Conservation (phyloP, 2,113 vertebrate genomes). For the Triplophysa tibetana region DNA sequence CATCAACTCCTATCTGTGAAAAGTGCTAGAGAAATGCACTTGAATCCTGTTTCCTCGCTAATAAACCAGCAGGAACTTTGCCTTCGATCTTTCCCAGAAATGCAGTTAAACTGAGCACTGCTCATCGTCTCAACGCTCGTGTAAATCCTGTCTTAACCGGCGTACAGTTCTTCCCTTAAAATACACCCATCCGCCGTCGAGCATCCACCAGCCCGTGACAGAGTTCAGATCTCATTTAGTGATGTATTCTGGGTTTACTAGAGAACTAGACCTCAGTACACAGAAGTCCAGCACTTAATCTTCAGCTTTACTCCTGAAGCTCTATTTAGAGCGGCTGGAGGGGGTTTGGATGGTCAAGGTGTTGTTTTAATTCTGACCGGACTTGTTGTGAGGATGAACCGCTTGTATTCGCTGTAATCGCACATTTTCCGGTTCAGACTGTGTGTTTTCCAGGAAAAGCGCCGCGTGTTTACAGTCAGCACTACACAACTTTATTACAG, state of each 20-base stretch:
- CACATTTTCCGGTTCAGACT: not conserved
- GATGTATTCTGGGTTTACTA: not conserved
- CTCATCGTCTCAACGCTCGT: not conserved
- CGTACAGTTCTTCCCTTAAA: not conserved
- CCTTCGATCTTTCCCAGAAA: not conserved
- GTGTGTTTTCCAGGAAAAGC: slow-evolving; percentile 24
- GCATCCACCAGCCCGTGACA: not conserved
- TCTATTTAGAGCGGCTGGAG: slow-evolving; percentile 27
- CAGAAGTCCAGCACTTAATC: slow-evolving; percentile 22
- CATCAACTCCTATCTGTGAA: too few relatives aligned
- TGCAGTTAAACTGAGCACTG: not conserved
- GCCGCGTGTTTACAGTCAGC: slow-evolving; percentile 13
- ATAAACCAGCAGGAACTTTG: not conserved
- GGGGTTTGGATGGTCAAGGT: slow-evolving; percentile 48
- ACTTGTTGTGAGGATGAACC: not conserved
- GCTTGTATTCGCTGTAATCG: not conserved
- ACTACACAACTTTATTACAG: slow-evolving; percentile 32
- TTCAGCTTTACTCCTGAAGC: slow-evolving; percentile 12
- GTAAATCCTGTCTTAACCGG: not conserved
- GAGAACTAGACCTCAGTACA: not conserved
- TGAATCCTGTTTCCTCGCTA: too few relatives aligned
- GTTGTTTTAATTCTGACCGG: slow-evolving; percentile 50
- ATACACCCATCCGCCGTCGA: too few relatives aligned
- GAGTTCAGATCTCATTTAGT: not conserved
- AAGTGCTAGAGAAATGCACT: too few relatives aligned